Base-by-base conservation (phyloP, 2,888 invertebrate species). In the Cheilosia urbana region DNA sequence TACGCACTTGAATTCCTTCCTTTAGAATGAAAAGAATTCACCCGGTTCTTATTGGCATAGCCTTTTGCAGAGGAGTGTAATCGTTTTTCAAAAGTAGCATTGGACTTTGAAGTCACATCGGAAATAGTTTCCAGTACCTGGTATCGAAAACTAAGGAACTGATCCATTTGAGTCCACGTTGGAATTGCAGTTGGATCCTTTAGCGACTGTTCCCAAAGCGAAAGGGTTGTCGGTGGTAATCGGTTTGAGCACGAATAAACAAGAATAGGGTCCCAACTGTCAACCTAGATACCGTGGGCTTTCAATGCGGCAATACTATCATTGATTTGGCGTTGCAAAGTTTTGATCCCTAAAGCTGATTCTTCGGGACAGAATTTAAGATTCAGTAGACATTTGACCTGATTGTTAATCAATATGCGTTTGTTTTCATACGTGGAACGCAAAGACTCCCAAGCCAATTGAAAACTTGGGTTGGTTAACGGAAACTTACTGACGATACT, bases 141-240 rank as follows among this genome's bases (percentile, higher is more conserved):
- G 3, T 9, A 58, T 15, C 58, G 40, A 37, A 21, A 19, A 15
- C 11, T 58, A 5, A 58, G 58, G 7, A 58, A 58, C 11, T 34
- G 17, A n/a, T 57, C 17, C 57, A 57, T 21, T 24, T 40, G 40
- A 19, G 24, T 24, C 40, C 24, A 60, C 0, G 60, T 4, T 4
- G 42, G 42, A 11, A 60, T 7, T 6, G 21, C 11, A 0, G 49
- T 49, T 2, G 58, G 58, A 37, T 58, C 17, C 11, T 7, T 4
- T 6, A 58, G 7, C 1, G 58, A 58, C 13, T 58, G 37, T 58
- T 58, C 37, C 58, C 58, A 58, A 3, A 58, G 19, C 4, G 58
- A 11, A 13, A 58, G 21, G 4, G 58, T 40, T 19, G 17, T 13
- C 4, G 37, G 34, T 17, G 58, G 58, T 15, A 58, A 21, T 2